Conservation (phyloP, 1,140 invertebrate species). For the Latrodectus geometricus region DNA sequence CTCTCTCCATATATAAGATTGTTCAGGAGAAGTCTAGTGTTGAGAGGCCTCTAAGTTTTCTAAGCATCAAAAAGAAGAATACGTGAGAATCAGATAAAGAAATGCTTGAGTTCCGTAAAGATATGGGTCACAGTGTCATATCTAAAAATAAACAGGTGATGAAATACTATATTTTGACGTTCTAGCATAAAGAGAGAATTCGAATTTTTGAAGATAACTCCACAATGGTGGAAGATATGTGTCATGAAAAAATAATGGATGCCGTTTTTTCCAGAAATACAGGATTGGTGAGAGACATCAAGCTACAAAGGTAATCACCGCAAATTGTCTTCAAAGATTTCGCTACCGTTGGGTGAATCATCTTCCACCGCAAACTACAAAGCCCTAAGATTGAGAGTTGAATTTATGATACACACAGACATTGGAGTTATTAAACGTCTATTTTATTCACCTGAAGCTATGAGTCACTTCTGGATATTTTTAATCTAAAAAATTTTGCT, state of each 20-base stretch:
- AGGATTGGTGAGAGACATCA: not conserved
- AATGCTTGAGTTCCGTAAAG: not conserved
- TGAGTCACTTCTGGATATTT: not conserved
- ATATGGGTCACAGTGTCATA: not conserved
- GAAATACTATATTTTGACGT: not conserved
- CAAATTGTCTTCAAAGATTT: not conserved
- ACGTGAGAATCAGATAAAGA: not conserved
- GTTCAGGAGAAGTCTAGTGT: not conserved
- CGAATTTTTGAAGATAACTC: not conserved
- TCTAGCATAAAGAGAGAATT: not conserved
- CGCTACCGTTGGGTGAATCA: not conserved
- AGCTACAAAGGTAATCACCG: not conserved
- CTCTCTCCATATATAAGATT: not conserved
- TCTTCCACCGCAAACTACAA: not conserved
- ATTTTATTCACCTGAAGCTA: not conserved
- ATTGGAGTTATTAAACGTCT: not conserved
- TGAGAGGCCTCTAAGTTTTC: not conserved
- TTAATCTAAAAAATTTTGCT: not conserved
- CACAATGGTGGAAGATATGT: not conserved
- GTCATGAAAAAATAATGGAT: not conserved
- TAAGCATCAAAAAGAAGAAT: not conserved
- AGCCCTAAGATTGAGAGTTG: not conserved
- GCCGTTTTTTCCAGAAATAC: not conserved
- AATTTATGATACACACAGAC: not conserved
- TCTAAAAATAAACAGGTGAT: not conserved